Evolutionary conservation across 2,113 vertebrate species (phyloP).

Genomic region (Holacanthus passer): DNA sequence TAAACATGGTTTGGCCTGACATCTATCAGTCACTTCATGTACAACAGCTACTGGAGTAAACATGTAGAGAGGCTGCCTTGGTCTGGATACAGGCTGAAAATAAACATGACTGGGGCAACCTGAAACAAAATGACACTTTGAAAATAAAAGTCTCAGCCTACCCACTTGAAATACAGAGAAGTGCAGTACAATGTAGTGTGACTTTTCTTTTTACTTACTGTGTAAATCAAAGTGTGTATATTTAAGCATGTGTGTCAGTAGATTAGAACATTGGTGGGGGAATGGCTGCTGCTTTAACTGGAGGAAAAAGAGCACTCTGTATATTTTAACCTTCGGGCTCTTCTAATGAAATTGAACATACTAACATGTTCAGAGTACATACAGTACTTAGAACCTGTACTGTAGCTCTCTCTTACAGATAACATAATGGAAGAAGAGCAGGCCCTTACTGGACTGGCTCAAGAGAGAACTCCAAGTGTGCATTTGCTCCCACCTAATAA

Average conservation of each 20-base stretch:
- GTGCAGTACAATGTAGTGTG: slow-evolving; percentile 4
- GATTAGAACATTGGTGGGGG: not conserved
- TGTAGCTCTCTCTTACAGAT: not conserved
- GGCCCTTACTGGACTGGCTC: not conserved
- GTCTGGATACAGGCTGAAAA: slow-evolving; percentile 10
- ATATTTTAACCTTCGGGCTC: not conserved
- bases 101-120: not conserved
- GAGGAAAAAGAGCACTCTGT: not conserved
- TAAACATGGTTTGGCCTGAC: not conserved
- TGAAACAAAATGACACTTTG: not conserved
- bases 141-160: not conserved
- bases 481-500: not conserved
- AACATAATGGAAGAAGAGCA: not conserved
- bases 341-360: not conserved
- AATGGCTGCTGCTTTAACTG: not conserved
- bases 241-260: too few species aligned
- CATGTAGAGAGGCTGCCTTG: not conserved
- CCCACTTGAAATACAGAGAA: not conserved
- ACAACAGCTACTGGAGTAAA: slow-evolving; percentile 39
- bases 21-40: not conserved
- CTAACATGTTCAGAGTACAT: not conserved
- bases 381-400: not conserved
- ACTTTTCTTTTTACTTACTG: not conserved
- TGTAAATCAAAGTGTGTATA: not conserved
- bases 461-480: not conserved